Percentiles rank a stretch among this genome's conserved stretches.
Conservation (phyloP, 2,888 invertebrate genomes). For the Amphipyra tragopoginis region DNA sequence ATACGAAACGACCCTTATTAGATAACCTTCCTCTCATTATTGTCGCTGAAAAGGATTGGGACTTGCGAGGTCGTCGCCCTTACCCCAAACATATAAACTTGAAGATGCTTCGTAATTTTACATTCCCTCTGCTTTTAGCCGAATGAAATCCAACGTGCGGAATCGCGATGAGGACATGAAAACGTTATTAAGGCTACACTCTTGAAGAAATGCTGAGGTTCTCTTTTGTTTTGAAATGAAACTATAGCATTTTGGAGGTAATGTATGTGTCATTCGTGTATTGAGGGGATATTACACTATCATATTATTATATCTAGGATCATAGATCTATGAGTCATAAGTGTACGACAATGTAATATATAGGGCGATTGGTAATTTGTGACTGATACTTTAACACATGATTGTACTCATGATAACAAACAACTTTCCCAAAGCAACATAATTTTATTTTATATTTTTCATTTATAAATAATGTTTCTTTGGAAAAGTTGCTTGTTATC, state of each 20-base stretch:
- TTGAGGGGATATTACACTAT: no score
- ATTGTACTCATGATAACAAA: no score
- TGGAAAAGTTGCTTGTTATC: no score
- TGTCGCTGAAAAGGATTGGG: conserved; percentile 50
- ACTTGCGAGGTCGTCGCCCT: conserved; percentile 46
- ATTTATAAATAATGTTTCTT: no score
- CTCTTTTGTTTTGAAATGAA: conserved; percentile 33
- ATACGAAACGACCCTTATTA: conserved; percentile 30
- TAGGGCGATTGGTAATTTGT: no score
- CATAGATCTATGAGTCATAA: no score
- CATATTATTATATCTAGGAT: no score
- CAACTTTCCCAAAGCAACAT: no score
- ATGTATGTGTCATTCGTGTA: no score
- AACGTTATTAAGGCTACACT: conserved; percentile 57
- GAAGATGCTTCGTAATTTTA: conserved; percentile 54
- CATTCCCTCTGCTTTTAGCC: conserved; percentile 64
- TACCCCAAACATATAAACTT: conserved; percentile 46
- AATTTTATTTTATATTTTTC: no score
- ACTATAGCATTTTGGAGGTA: conserved; percentile 15
- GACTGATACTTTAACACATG: no score
- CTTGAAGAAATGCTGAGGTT: conserved; percentile 21
- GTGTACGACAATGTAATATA: no score
- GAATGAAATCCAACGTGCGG: conserved; percentile 64
- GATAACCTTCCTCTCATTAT: conserved; percentile 59
- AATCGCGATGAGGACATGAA: conserved; percentile 57